A percentile compares a stretch with the other conserved stretches of the same genome.
phyloP scores from a whole-genome alignment of 2,888 invertebrate species.

The Erannis defoliaria region DNA sequence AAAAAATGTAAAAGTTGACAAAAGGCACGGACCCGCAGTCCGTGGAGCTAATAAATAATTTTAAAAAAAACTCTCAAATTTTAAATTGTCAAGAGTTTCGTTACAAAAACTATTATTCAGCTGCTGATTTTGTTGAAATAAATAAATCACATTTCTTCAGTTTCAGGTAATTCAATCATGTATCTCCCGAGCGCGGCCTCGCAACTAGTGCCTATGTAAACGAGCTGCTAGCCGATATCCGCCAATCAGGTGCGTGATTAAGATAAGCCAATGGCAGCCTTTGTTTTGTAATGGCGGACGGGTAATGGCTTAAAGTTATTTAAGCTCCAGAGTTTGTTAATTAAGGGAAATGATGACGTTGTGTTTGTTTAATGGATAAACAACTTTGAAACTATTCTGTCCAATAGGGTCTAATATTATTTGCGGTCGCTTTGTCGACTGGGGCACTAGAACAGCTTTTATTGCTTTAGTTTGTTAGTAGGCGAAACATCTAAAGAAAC shows the following conservation, averaged over 20 bases:
- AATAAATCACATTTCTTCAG: constrained; percentile 25
- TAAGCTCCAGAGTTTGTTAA: constrained; percentile 24
- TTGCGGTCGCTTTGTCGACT: constrained; percentile 8
- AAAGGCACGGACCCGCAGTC: no score
- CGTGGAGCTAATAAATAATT: no score
- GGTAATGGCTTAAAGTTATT: constrained; percentile 33
- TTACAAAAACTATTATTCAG: neutral
- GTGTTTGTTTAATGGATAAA: constrained; percentile 21
- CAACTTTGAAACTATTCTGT: constrained; percentile 6
- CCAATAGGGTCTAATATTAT: constrained; percentile 7
- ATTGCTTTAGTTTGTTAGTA: neutral
- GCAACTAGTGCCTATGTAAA: constrained; percentile 30
- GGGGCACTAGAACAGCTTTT: neutral
- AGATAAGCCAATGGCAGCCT: constrained; percentile 33
- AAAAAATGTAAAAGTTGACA: no score
- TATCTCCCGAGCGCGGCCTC: neutral
- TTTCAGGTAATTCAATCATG: constrained; percentile 29
- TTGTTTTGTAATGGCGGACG: constrained; percentile 31
- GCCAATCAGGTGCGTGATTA: constrained; percentile 37
- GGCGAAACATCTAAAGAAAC: neutral
- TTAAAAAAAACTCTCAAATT: no score
- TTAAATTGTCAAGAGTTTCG: no score
- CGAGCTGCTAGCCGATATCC: constrained; percentile 28
- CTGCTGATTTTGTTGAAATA: neutral
- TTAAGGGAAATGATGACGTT: constrained; percentile 16